Evolutionary conservation across 1,140 invertebrate species (phyloP).

Genomic region (Dysdera silvatica): DNA sequence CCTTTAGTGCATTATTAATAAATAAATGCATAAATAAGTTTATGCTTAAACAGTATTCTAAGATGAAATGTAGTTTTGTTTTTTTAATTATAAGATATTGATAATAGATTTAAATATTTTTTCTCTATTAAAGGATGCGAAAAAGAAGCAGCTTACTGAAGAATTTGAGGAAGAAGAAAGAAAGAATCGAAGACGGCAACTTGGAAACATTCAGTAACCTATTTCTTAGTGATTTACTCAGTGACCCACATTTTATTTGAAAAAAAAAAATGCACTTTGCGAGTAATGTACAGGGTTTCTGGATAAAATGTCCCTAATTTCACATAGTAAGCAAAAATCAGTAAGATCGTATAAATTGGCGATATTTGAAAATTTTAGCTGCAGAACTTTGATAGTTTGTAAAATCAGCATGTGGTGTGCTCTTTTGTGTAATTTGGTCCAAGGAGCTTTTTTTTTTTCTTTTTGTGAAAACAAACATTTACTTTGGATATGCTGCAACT

Average conservation of each 20-base stretch:
- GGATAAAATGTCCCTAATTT: neutral
- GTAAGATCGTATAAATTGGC: too few relatives aligned
- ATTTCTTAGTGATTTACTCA: neutral
- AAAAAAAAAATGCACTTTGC: neutral
- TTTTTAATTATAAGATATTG: too few relatives aligned
- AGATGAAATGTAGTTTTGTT: neutral
- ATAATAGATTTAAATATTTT: neutral
- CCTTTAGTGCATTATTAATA: too few relatives aligned
- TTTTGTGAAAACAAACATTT: too few relatives aligned
- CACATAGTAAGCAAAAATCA: neutral
- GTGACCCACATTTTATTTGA: neutral
- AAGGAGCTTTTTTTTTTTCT: too few relatives aligned
- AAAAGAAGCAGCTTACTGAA: slow-evolving; percentile 57
- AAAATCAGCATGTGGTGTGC: too few relatives aligned
- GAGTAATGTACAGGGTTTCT: neutral
- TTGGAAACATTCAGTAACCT: slow-evolving; percentile 69
- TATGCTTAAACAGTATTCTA: too few relatives aligned
- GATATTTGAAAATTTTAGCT: too few relatives aligned
- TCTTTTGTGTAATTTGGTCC: too few relatives aligned
- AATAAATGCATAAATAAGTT: slow-evolving; percentile 44
- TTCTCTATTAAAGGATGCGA: slow-evolving; percentile 48
- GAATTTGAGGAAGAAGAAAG: slow-evolving; percentile 62
- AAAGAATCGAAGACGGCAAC: slow-evolving; percentile 65
- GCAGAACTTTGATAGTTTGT: neutral
- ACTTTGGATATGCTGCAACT: too few relatives aligned